Base-by-base conservation (phyloP, 2,113 vertebrate species). In the Falcunculus frontatus region DNA sequence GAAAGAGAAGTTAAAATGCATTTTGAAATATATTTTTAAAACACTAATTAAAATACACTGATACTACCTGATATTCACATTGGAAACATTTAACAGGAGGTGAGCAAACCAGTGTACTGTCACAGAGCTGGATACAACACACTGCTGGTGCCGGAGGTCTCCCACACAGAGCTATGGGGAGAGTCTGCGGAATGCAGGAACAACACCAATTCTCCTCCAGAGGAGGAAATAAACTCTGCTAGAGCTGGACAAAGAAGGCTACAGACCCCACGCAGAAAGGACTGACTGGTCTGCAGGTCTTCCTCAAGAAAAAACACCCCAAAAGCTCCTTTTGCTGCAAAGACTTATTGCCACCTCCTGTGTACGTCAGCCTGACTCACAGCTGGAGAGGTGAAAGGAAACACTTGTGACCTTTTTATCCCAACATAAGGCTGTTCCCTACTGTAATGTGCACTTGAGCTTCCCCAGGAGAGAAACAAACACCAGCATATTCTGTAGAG, bases 351-450 rank as follows among this genome's bases (percentile, higher is more conserved):
- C 27, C 13, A 32, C 44, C 52, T 78, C 79, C 55, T 0, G 0
- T 4, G 32, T 18, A 11, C 19, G 21, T 59, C 78, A 44, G 75
- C 27, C 79, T 26, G 83, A 44, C 20, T 70, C 41, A 35, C 4
- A 7, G 76, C 23, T 35, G 52, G 55, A 72, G 69, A 77, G 26
- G 83, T 81, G 87, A 92, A 96, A 95, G 92, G 79, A 92, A 96
- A 95, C 73, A 56, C 89, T 80, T 1, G 5, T 81, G 90, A 94
- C 92, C 79, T 92, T 92, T 94, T 27, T 26, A 70, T 26, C 56
- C 55, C 75, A 77, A 55, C n/a, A 19, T 11, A 52, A 41, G 80
- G 85, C 47, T 62, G 50, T 3, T 87, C 79, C 80, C 75, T 70
- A 22, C 50, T 25, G 42, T 41, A 86, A 72, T 0, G 33, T 84